Percentiles rank a stretch among this genome's conserved stretches.
These are phyloP conservation scores for Agrotis exclamationis DNA, from an alignment of 2,888 invertebrate species.

Conservation along the genomic window DNA sequence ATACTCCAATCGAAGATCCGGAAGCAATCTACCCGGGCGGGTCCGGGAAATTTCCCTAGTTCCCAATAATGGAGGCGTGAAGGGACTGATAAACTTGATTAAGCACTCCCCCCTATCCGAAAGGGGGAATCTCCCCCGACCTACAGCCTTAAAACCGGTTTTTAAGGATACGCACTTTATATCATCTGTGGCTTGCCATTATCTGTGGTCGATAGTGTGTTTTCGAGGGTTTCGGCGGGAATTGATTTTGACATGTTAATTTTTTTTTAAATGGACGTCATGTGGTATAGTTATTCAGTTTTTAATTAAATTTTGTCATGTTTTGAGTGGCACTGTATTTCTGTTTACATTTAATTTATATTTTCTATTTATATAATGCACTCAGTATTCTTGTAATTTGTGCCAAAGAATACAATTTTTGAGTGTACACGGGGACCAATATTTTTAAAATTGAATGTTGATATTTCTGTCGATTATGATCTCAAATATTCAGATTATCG, in stretches of 20 bases:
- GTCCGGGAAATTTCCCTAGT: conserved; percentile 67
- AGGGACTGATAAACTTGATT: conserved; percentile 76
- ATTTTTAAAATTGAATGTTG: too few relatives aligned
- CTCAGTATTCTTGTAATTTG: too few relatives aligned
- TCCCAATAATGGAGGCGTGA: conserved; percentile 70
- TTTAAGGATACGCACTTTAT: conserved; percentile 54
- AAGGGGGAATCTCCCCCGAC: conserved; percentile 65
- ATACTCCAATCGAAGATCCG: conserved; percentile 64
- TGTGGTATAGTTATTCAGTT: too few relatives aligned
- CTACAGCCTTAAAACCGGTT: conserved; percentile 67
- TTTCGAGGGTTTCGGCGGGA: conserved; percentile 5
- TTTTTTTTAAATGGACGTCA: too few relatives aligned
- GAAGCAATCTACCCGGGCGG: conserved; percentile 66
- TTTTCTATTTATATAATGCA: too few relatives aligned
- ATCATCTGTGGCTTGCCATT: conserved; percentile 40
- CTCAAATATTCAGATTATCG: too few relatives aligned
- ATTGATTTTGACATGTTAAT: background rate
- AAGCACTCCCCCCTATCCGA: conserved; percentile 64
- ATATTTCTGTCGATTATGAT: too few relatives aligned
- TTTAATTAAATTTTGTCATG: too few relatives aligned
- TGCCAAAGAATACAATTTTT: too few relatives aligned
- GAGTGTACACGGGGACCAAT: too few relatives aligned
- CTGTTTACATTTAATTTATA: too few relatives aligned
- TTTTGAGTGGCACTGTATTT: too few relatives aligned
- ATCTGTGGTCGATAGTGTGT: conserved; percentile 29